A percentile compares a stretch with the other conserved stretches of the same genome.
Conservation (phyloP, 1,140 invertebrate species). For the Copidosoma floridanum region DNA sequence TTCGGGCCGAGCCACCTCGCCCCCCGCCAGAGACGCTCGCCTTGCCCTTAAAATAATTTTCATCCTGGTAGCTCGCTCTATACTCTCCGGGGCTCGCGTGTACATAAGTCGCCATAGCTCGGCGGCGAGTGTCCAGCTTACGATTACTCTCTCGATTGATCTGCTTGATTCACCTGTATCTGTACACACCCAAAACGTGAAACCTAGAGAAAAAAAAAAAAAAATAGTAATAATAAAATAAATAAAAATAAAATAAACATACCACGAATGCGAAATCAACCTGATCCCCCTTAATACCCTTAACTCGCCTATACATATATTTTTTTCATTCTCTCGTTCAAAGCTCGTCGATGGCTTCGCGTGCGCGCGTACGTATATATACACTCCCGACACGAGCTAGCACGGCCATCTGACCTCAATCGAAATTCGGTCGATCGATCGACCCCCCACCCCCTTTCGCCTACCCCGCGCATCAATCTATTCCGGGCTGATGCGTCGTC, state of each 20-base stretch:
- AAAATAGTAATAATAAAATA: too few relatives aligned
- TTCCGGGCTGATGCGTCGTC: too few relatives aligned
- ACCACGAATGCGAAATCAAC: not conserved
- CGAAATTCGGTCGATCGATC: constrained; percentile 25
- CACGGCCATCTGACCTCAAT: constrained; percentile 9
- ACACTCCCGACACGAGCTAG: not conserved
- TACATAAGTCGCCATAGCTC: too few relatives aligned
- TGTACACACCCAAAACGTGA: too few relatives aligned
- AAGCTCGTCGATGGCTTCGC: not conserved
- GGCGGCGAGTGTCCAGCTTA: too few relatives aligned
- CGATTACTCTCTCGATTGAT: too few relatives aligned
- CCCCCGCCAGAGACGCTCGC: not conserved
- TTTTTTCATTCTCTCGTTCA: not conserved
- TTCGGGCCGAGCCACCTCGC: constrained; percentile 4
- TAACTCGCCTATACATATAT: too few relatives aligned
- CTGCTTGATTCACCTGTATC: too few relatives aligned
- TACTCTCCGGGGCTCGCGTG: not conserved
- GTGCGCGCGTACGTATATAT: not conserved
- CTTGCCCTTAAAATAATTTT: constrained; percentile 25
- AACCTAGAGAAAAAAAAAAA: too few relatives aligned
- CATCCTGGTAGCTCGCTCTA: constrained; percentile 9
- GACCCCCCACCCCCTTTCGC: too few relatives aligned
- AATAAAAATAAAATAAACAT: too few relatives aligned
- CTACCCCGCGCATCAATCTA: too few relatives aligned
- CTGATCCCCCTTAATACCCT: not conserved